Base-by-base conservation (phyloP, 2,797 vertebrate species). In the Clarias platycephalus region DNA sequence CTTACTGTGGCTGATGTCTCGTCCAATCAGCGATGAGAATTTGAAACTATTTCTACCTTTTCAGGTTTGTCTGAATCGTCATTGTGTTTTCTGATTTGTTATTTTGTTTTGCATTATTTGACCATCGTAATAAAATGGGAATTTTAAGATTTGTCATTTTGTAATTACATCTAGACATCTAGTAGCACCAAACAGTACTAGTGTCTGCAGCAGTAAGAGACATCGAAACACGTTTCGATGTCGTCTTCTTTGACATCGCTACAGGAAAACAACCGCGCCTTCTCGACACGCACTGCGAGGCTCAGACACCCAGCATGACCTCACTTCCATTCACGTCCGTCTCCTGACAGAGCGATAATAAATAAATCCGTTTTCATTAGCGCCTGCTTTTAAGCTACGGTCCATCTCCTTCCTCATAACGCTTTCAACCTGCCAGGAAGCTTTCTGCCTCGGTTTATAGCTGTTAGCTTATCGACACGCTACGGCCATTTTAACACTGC, bases 331-430 rank as follows among this genome's bases (percentile, higher is more conserved):
- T 76, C 22, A 20, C 18, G 28, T 5, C 20, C 13, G 28, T 22
- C 75, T 77, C 75, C 75, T 77, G 53, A 60, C 20, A 34, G 10
- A 24, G 31, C 20, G 12, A 24, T 60, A n/a, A 60, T 24, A n/a
- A 40, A 79, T 9, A 37, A 37, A 79, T 44, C 34, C 18, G 37
- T 64, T 28, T 80, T 64, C 15, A 44, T 79, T 79, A 80, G 37
- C 37, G 15, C n/a, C 37, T 10, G 24, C 5, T 64, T 28, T 60
- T 40, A 78, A 62, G 22, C 57, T 40, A 62, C 22, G 20, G 22
- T 62, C 58, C 22, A 1, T 37, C 31, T 78, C 57, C 24, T 64
- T 28, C 40, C 37, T 62, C 57, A 37, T 78, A 78, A 62, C 9
- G 57, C 58, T 40, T 62, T 44, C 34, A 31, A 20, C 37, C 31